Percentiles rank a stretch among this genome's conserved stretches.
phyloP scores from a whole-genome alignment of 92 coral and sea anemone species.

The Palythoa grandiflora region DNA sequence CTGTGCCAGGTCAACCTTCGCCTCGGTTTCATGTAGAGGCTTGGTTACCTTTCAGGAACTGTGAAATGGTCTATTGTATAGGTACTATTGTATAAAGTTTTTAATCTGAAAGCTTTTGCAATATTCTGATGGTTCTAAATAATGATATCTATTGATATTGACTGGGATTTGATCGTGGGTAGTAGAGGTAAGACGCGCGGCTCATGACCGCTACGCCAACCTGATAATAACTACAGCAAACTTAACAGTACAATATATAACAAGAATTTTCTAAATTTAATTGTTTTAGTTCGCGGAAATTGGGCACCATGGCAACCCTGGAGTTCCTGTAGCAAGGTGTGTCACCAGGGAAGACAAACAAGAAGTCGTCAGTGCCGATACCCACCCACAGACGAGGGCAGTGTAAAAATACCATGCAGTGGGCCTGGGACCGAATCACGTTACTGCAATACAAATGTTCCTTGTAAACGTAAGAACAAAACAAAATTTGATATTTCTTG shows the following conservation, averaged over 20 bases:
- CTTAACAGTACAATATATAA: background rate
- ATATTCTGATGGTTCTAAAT: too few relatives aligned
- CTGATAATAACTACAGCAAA: background rate
- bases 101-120: too few relatives aligned
- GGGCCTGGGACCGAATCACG: slow-evolving; percentile 21
- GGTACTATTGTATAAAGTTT: too few relatives aligned
- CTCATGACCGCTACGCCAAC: too few relatives aligned
- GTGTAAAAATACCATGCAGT: background rate
- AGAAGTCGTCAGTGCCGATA: slow-evolving; percentile 23
- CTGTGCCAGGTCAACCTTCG: too few relatives aligned
- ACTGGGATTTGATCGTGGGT: too few relatives aligned
- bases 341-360: slow-evolving; percentile 19
- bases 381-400: background rate
- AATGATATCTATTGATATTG: too few relatives aligned
- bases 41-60: too few relatives aligned
- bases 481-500: background rate
- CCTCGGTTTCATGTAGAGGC: too few relatives aligned
- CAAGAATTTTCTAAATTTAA: background rate
- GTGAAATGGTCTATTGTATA: too few relatives aligned
- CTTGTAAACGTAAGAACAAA: slow-evolving; percentile 42
- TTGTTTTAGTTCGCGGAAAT: slow-evolving; percentile 19
- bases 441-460: slow-evolving; percentile 20
- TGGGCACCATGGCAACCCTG: slow-evolving; percentile 30
- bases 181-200: too few relatives aligned
- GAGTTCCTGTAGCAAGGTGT: slow-evolving; percentile 27